Evolutionary conservation across 1,140 invertebrate species (phyloP), one percentile per base, ranked within the genome.

Genomic region (Drosophila serrata): DNA sequence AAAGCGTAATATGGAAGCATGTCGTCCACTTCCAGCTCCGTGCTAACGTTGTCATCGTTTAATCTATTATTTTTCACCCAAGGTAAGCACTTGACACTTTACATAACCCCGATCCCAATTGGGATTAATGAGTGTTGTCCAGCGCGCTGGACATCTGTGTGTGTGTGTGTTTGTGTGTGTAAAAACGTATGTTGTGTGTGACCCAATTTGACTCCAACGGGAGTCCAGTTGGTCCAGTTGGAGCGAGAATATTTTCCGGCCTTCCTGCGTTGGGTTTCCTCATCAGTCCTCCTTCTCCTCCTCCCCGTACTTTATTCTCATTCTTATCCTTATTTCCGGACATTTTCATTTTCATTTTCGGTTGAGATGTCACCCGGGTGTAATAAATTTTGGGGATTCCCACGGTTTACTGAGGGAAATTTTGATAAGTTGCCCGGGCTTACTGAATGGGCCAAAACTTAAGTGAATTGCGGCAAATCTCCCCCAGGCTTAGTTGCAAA

Each of bases 21-120:
- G 88, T 92, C 91, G 85, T 92, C 91, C 82, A 91, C 80, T 79
- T 82, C 91, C 78, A 91, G 80, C 80, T 92, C 85, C 74, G 85
- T 87, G 84, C 82, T 92, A 81, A 82, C 91, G 75, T 87, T 92
- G 79, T 92, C 91, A 82, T 92, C 91, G 79, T 92, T 92, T 74
- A 92, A 92, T 92, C 58, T 92, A 87, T 92, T 92, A 85, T 92
- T 92, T 92, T 92, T 92, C 79, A 92, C 91, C 76, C 91, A 92
- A 92, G 91, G 91, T 92, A 92, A 84, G 82, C 53, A 39, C 39
- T 46, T 51, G 65, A 62, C 24, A 55, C 39, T 76, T 76, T 76
- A 76, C 46, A 67, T 76, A 76, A 76, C 56, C 46, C 42, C 64
- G 42, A 67, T 65, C 19, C 49, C 68, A 45, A 37, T 69, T 70